Evolutionary conservation across 2,113 vertebrate genomes (phyloP).

Genomic region (Aldabrachelys gigantea): DNA sequence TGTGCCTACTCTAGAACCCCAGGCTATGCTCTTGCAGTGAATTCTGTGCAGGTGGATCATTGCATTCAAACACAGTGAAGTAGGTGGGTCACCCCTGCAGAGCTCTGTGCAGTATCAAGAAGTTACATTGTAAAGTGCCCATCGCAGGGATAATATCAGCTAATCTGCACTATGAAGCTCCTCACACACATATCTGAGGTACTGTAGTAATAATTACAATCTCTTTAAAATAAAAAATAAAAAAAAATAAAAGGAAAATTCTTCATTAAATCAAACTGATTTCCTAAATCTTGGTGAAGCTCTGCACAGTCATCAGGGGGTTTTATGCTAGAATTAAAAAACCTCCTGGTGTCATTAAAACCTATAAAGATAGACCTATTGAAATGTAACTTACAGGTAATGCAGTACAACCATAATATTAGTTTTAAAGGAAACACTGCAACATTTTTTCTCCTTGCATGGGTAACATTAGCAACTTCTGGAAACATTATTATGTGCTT

Average conservation of each 20-base stretch:
- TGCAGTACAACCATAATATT: too few relatives aligned
- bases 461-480: too few relatives aligned
- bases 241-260: background rate
- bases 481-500: too few relatives aligned
- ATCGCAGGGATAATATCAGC: background rate
- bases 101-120: background rate
- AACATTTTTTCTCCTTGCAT: too few relatives aligned
- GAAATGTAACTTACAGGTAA: conserved; percentile 26
- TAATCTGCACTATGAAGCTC: background rate
- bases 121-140: background rate
- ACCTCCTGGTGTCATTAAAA: background rate
- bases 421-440: too few relatives aligned
- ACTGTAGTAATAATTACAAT: background rate
- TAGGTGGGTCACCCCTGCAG: too few relatives aligned
- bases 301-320: background rate
- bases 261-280: background rate
- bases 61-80: too few relatives aligned
- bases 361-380: background rate
- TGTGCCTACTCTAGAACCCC: background rate
- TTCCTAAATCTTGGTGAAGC: background rate
- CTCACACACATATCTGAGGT: background rate
- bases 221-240: background rate
- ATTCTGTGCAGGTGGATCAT: background rate
- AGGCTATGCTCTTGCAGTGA: background rate
- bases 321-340: conserved; percentile 13